Evolutionary conservation across 2,113 vertebrate species (phyloP).

Genomic region (Opisthocomus hoazin): DNA sequence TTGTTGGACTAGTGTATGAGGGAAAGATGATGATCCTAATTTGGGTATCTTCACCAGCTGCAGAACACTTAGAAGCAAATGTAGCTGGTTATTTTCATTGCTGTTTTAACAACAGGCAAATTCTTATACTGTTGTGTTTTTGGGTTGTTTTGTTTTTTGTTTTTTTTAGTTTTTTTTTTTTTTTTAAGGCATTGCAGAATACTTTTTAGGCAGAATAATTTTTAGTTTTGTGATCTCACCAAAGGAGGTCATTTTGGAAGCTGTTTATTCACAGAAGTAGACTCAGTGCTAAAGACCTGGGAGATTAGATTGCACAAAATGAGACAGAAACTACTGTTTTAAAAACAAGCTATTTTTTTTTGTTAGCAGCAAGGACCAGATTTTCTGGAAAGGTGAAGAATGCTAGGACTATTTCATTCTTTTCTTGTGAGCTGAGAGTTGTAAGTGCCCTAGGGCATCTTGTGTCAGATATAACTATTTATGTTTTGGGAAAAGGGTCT

Average conservation of each 20-base stretch:
- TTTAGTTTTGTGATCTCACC: neutral
- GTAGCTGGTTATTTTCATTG: neutral
- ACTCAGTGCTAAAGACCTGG: neutral
- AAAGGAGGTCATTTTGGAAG: neutral
- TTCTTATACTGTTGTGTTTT: neutral
- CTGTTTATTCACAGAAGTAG: neutral
- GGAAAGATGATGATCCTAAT: neutral
- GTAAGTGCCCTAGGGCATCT: neutral
- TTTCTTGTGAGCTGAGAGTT: neutral
- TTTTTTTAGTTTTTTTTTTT: neutral
- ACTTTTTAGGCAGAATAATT: neutral
- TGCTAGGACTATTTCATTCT: neutral
- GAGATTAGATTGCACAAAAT: neutral
- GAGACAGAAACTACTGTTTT: neutral
- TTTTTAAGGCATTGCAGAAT: neutral
- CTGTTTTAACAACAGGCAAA: neutral
- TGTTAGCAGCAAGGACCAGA: conserved; percentile 11
- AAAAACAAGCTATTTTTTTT: neutral
- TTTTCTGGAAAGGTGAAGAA: conserved; percentile 49
- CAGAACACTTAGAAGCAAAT: neutral
- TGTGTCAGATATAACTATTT: neutral
- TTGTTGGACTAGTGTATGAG: neutral
- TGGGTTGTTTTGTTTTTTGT: too few relatives aligned
- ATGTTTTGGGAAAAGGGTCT: neutral
- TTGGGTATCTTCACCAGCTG: neutral